Conservation (phyloP, 2,113 vertebrate genomes). For the Acinonyx jubatus region DNA sequence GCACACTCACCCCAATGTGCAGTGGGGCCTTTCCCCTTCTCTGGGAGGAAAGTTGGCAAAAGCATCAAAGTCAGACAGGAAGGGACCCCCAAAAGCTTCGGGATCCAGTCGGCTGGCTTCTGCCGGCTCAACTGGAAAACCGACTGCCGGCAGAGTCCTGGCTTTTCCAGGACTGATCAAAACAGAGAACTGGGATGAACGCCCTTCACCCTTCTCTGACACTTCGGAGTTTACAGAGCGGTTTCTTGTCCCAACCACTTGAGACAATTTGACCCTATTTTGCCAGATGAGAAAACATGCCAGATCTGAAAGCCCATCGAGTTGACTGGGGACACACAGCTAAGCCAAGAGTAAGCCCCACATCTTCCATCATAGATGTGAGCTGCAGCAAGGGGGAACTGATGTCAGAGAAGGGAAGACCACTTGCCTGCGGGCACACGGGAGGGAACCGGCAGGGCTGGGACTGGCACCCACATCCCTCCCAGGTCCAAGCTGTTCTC, state of each 20-base stretch:
- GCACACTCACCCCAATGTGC: background rate
- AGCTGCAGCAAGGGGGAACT: background rate
- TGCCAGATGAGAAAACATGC: background rate
- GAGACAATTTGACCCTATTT: background rate
- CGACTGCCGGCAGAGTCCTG: background rate
- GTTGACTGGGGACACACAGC: background rate
- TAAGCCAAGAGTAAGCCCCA: background rate
- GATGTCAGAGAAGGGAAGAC: background rate
- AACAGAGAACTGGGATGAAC: background rate
- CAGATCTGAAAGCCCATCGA: background rate
- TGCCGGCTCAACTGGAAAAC: background rate
- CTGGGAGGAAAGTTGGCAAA: background rate
- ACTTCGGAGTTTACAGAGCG: background rate
- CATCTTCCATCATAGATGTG: background rate
- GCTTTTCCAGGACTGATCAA: background rate
- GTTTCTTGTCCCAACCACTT: background rate
- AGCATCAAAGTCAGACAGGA: background rate
- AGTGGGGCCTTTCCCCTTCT: background rate
- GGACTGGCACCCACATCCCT: background rate
- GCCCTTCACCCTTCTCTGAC: background rate
- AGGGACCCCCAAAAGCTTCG: background rate
- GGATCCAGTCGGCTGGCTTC: background rate
- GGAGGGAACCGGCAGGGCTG: background rate
- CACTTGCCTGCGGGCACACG: background rate
- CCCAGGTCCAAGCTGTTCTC: background rate